Percentiles rank a stretch among this genome's conserved stretches.
phyloP scores from a whole-genome alignment of 2,113 vertebrate species.

The Panurus biarmicus region DNA sequence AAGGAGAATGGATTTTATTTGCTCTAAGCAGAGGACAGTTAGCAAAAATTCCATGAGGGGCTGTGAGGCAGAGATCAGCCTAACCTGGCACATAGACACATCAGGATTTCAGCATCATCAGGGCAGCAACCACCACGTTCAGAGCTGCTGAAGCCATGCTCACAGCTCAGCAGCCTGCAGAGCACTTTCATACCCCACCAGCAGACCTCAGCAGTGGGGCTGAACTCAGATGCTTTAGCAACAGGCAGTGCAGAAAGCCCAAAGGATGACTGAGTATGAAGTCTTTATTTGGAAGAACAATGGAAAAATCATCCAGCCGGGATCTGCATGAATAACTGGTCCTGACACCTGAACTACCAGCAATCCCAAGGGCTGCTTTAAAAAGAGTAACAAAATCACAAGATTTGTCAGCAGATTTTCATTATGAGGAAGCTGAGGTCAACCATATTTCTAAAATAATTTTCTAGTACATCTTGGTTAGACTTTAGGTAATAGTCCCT shows the following conservation, averaged over 20 bases:
- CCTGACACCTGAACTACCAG: conserved; percentile 14
- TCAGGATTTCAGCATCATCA: background rate
- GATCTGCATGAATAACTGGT: background rate
- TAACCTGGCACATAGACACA: background rate
- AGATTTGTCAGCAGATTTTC: conserved; percentile 51
- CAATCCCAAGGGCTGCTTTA: background rate
- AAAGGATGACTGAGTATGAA: background rate
- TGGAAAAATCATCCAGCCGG: background rate
- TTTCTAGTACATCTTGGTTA: conserved; percentile 28
- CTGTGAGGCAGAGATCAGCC: background rate
- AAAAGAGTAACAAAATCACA: conserved; percentile 50
- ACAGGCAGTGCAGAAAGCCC: background rate
- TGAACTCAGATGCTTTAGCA: background rate
- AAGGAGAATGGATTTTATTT: background rate
- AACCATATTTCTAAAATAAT: conserved; percentile 43
- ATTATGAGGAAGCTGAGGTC: conserved; percentile 47
- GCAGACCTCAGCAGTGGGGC: background rate
- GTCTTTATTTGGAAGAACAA: background rate
- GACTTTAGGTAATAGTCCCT: background rate
- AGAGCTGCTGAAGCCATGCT: background rate
- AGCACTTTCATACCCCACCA: background rate
- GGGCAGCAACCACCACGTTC: fast-evolving
- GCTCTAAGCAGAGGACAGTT: background rate
- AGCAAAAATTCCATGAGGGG: background rate
- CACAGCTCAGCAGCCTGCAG: background rate